Evolutionary conservation across 2,797 vertebrate genomes (phyloP), one percentile per base, ranked within the genome.

Genomic region (Tinamus major): DNA sequence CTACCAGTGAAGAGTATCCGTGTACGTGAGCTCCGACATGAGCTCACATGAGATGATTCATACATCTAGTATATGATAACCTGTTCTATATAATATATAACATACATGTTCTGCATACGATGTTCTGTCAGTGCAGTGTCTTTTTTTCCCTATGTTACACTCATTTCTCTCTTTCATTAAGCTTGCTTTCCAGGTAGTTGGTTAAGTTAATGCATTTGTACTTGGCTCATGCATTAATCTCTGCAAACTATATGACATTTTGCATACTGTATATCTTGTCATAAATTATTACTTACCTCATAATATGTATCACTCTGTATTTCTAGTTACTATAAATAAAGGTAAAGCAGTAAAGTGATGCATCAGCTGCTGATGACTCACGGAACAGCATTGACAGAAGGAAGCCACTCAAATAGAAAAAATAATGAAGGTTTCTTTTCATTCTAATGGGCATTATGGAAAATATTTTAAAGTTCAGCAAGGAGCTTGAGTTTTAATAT

Each of bases 191-290:
- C 68, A 92, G 63, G 86, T n/a, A 95, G 69, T 80, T 96, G 64
- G 53, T 88, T 96, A 91, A 86, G 74, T 89, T 93, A 95, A 97
- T 81, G 37, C 82, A 92, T 96, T 95, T 96, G 79, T 70, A 87
- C 62, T 95, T 91, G 75, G 72, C 39, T 96, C 46, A n/a, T 86
- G 51, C 79, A 92, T 95, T 94, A 94, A 95, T 95, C 89, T 94
- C 91, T 93, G 62, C 61, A 96, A 95, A 92, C 26, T 79, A 33
- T 58, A 35, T 23, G 67, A 90, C 70, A 85, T 82, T 95, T 96
- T 96, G 49, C 67, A 81, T 86, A 82, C 77, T 46, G 55, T 81
- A 85, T 53, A 93, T 56, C 78, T 96, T 83, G 62, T 75, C 53
- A 68, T 79, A 92, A 96, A 96, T 95, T 90, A 94, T 63, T 87